A percentile compares a stretch with the other conserved stretches of the same genome.
These are phyloP conservation scores for Pelobates cultripes DNA, from an alignment of 2,797 vertebrate genomes.

Conservation along the genomic window DNA sequence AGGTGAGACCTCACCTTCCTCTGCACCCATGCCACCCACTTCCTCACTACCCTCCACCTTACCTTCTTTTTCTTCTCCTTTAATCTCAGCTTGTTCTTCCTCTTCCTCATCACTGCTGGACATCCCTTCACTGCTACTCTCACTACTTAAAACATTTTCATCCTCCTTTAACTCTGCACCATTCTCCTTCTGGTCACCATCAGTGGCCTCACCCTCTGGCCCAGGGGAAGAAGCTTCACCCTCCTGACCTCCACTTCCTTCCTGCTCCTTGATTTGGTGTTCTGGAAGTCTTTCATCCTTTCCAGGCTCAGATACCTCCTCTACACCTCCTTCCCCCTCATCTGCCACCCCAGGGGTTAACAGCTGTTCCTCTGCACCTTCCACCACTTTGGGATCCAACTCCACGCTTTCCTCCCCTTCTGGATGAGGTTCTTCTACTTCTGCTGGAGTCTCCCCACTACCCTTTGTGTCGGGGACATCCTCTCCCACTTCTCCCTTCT, in stretches of 20 bases:
- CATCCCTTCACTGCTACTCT: slow-evolving; percentile 26
- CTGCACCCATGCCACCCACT: neutral
- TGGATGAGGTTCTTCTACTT: neutral
- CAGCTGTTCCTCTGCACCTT: neutral
- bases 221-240: too few species aligned
- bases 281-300: neutral
- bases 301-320: neutral
- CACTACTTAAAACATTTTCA: neutral
- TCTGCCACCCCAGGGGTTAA: neutral
- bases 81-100: neutral
- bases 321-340: neutral
- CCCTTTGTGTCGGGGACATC: neutral
- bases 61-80: neutral
- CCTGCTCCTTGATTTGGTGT: neutral
- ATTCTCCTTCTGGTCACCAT: neutral
- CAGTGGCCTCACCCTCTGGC: neutral
- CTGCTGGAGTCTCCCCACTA: neutral
- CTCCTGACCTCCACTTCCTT: neutral
- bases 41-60: neutral
- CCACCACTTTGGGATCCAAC: neutral
- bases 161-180: neutral
- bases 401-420: neutral
- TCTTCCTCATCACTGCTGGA: slow-evolving; percentile 51
- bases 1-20: neutral
- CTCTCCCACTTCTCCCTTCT: neutral